A percentile compares a stretch with the other conserved stretches of the same genome.
These are phyloP conservation scores for Venturia canescens DNA, from an alignment of 1,140 invertebrate genomes.

Conservation along the genomic window DNA sequence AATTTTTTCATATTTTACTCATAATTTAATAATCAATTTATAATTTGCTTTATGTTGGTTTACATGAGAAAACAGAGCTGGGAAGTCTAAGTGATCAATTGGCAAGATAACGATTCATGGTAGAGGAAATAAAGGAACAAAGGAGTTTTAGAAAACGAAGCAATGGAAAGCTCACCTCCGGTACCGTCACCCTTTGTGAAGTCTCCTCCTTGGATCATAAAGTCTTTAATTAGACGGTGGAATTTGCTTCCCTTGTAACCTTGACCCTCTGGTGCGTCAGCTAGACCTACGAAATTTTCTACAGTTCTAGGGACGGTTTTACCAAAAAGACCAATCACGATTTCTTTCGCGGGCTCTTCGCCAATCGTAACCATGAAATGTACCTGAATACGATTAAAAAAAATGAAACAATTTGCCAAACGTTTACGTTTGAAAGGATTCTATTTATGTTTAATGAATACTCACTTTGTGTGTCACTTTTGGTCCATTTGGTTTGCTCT, in stretches of 20 bases:
- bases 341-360: slow-evolving; percentile 83
- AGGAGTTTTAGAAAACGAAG: slow-evolving; percentile 21
- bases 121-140: slow-evolving; percentile 35
- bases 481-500: slow-evolving; percentile 78
- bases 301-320: slow-evolving; percentile 97
- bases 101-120: too few species aligned
- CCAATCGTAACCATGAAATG: slow-evolving; percentile 96
- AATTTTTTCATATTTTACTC: too few species aligned
- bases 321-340: slow-evolving; percentile 96
- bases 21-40: too few species aligned
- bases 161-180: slow-evolving; percentile 80
- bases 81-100: too few species aligned
- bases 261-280: slow-evolving; percentile 86
- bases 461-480: slow-evolving; percentile 87
- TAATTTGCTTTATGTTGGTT: too few species aligned
- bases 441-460: background rate
- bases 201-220: slow-evolving; percentile 97
- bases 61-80: too few species aligned
- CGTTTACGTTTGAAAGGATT: background rate
- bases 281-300: slow-evolving; percentile 93
- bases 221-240: slow-evolving; percentile 95
- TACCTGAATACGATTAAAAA: slow-evolving; percentile 82
- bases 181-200: slow-evolving; percentile 96
- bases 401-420: slow-evolving; percentile 29
- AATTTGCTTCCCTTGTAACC: slow-evolving; percentile 94